Conservation (phyloP, 2,888 invertebrate species). For the Tholera decimalis region DNA sequence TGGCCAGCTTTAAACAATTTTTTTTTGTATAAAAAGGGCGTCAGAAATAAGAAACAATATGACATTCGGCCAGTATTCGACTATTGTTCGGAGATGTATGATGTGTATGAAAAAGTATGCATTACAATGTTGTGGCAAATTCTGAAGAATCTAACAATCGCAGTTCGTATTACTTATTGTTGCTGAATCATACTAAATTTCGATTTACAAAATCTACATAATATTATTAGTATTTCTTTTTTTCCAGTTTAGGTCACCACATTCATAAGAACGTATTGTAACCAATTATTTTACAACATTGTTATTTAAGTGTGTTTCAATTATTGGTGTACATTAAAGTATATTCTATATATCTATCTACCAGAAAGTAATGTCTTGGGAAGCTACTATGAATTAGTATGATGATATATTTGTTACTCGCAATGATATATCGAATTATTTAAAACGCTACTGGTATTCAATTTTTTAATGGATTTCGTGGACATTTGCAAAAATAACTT, state of each 20-base stretch:
- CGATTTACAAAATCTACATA: too few species aligned
- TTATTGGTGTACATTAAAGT: too few species aligned
- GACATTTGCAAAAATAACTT: slow-evolving; percentile 52
- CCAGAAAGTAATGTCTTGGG: neutral
- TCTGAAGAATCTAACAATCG: slow-evolving; percentile 48
- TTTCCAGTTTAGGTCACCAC: too few species aligned
- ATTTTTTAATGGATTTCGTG: slow-evolving; percentile 33
- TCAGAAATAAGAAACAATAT: slow-evolving; percentile 87
- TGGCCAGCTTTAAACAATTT: slow-evolving; percentile 84
- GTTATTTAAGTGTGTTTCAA: too few species aligned
- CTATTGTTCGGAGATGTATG: slow-evolving; percentile 85
- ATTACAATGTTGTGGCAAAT: slow-evolving; percentile 70
- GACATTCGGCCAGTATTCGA: slow-evolving; percentile 82
- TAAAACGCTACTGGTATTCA: slow-evolving; percentile 39
- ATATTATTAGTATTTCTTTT: too few species aligned
- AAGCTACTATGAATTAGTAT: slow-evolving; percentile 1
- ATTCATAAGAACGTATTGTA: too few species aligned
- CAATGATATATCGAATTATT: slow-evolving; percentile 34
- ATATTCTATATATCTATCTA: too few species aligned
- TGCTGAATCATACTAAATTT: slow-evolving; percentile 9
- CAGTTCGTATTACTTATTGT: slow-evolving; percentile 13
- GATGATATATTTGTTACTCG: slow-evolving; percentile 5
- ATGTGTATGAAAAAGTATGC: slow-evolving; percentile 71
- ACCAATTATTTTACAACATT: too few species aligned
- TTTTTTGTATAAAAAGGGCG: slow-evolving; percentile 71